Evolutionary conservation across 1,140 invertebrate genomes (phyloP), one percentile per base, ranked within the genome.

Genomic region (Tetragonula clypearis): DNA sequence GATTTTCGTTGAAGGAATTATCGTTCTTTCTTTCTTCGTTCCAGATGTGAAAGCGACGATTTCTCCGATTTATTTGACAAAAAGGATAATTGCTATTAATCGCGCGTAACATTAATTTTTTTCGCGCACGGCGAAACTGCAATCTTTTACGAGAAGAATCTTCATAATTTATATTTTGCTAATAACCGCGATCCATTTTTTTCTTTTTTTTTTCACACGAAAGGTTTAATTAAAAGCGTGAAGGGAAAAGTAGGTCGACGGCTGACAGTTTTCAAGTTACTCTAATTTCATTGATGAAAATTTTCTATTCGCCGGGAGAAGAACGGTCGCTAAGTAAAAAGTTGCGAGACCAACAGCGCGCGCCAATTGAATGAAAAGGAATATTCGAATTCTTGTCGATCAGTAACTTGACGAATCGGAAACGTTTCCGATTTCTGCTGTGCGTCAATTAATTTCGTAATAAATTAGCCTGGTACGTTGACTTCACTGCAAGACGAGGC

Each of bases 221-320:
- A 35, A 35, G 53, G 21, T 21, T 79, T 79, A 79, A 79, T 79
- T 79, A 79, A 23, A 79, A 26, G 9, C 21, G 4, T 11, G 3
- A 55, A 17, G n/a, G 21, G 49, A 55, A 35, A 79, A 53, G 26
- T 68, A 23, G 49, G 49, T 79, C n/a, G 62, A 30, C 14, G 12
- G 14, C 2, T 21, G 11, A 17, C 65, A 66, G 26, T 69, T 55
- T 30, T 30, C n/a, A 35, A 79, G 26, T 79, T 68, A 14, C 19
- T 53, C 8, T 68, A 19, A 30, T 23, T 65, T 53, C 9, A 65
- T 53, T 49, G 41, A 19, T n/a, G 11, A 65, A n/a, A 49, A 15
- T 15, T 35, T 79, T 11, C 23, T 9, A 35, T 14, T 58, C 14
- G 12, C 11, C 26, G 11, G 9, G 15, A 23, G 4, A 9, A 41